These are phyloP conservation scores for Mimachlamys varia DNA, from an alignment of 2,888 invertebrate species.

Conservation along the genomic window DNA sequence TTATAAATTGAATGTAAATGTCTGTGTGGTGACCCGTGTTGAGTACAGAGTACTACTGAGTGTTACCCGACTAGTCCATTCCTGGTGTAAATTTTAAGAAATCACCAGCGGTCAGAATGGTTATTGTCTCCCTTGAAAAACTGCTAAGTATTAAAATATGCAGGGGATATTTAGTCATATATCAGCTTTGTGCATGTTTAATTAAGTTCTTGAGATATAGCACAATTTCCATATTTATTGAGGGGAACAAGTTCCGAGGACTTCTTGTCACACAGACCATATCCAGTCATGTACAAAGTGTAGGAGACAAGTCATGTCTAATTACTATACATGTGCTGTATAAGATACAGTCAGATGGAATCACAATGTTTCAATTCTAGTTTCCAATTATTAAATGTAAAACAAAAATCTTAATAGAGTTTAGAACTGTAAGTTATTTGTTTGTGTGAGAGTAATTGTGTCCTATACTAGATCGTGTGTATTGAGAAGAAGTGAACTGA, in stretches of 20 bases:
- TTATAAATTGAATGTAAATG: not conserved
- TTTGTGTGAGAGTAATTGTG: too few relatives aligned
- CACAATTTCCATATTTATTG: conserved; percentile 18
- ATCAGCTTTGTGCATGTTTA: not conserved
- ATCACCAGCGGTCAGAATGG: not conserved
- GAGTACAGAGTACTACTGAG: not conserved
- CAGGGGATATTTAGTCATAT: not conserved
- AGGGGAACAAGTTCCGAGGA: not conserved
- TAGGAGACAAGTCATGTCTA: not conserved
- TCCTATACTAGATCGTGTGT: too few relatives aligned
- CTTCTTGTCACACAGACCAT: not conserved
- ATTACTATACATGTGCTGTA: not conserved
- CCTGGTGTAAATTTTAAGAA: not conserved
- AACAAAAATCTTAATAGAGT: not conserved
- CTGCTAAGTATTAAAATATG: not conserved
- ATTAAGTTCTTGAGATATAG: not conserved
- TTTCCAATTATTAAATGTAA: not conserved
- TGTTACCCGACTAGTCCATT: not conserved
- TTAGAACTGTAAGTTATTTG: not conserved
- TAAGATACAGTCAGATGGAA: not conserved
- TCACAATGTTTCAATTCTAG: not conserved
- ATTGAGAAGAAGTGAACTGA: too few relatives aligned
- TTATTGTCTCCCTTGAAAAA: not conserved
- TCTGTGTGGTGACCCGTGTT: not conserved
- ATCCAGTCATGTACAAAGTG: not conserved